Percentiles rank a stretch among this genome's conserved stretches.
These are phyloP conservation scores for Abrostola triplasia DNA, from an alignment of 2,888 invertebrate species.

Conservation along the genomic window DNA sequence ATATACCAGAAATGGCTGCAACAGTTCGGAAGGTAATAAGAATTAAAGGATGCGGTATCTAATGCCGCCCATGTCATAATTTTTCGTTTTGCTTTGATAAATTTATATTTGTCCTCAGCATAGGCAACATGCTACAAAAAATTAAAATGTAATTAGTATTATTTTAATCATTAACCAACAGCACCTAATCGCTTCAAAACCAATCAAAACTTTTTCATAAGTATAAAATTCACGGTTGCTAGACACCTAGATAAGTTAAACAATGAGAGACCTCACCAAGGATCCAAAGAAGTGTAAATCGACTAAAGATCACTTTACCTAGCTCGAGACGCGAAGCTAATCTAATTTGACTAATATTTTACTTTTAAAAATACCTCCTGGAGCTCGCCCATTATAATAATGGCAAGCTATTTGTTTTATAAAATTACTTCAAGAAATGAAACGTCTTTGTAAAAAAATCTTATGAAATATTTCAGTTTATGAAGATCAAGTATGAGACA, in stretches of 20 bases:
- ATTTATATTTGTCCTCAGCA: too few species aligned
- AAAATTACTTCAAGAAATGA: constrained; percentile 40
- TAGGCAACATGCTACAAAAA: too few species aligned
- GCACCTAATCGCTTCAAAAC: too few species aligned
- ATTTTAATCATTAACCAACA: too few species aligned
- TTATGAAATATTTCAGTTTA: constrained; percentile 55
- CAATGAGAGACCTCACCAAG: not conserved
- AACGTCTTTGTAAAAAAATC: constrained; percentile 35
- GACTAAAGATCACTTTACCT: constrained; percentile 17
- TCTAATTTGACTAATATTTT: constrained; percentile 46
- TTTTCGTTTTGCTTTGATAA: too few species aligned
- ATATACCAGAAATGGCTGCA: constrained; percentile 63
- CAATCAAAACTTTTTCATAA: too few species aligned
- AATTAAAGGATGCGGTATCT: not conserved
- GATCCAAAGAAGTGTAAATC: not conserved
- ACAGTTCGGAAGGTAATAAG: constrained; percentile 61
- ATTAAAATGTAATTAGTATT: too few species aligned
- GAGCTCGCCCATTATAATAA: constrained; percentile 44
- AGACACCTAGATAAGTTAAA: too few species aligned
- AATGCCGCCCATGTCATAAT: not conserved
- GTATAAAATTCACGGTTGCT: too few species aligned
- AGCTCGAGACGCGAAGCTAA: constrained; percentile 10
- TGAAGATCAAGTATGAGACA: constrained; percentile 56
- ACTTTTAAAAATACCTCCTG: constrained; percentile 39
- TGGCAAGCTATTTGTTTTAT: constrained; percentile 35